phyloP scores from a whole-genome alignment of 2,113 vertebrate genomes.

The Sylvietta virens region DNA sequence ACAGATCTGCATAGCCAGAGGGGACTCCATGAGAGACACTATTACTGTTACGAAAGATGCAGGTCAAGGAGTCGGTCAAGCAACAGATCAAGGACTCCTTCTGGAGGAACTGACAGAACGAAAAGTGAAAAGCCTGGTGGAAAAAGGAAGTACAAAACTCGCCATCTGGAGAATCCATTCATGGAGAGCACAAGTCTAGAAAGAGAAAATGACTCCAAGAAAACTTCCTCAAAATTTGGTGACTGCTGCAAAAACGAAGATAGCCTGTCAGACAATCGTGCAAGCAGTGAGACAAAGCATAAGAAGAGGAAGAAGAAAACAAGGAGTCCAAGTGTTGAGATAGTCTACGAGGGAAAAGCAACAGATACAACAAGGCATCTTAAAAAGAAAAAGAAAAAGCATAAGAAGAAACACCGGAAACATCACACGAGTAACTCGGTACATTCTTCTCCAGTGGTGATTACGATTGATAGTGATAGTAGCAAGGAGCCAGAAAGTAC shows the following conservation, averaged over 20 bases:
- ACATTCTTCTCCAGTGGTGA: constrained; percentile 72
- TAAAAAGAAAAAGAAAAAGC: constrained; percentile 90
- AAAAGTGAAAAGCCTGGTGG: constrained; percentile 83
- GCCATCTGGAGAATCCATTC: constrained; percentile 78
- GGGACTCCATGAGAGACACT: constrained; percentile 72
- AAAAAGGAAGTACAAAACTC: constrained; percentile 91
- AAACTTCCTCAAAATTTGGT: constrained; percentile 45
- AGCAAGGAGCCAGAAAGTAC: constrained; percentile 68
- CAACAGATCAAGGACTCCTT: constrained; percentile 71
- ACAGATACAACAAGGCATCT: constrained; percentile 69
- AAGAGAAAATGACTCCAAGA: constrained; percentile 53
- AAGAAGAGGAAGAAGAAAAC: constrained; percentile 76
- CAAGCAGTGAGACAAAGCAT: constrained; percentile 65
- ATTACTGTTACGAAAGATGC: constrained; percentile 67
- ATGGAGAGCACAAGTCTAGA: constrained; percentile 13
- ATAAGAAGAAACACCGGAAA: constrained; percentile 84
- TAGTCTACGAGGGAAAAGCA: constrained; percentile 77
- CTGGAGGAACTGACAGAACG: constrained; percentile 60
- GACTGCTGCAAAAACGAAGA: constrained; percentile 62
- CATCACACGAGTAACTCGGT: constrained; percentile 48
- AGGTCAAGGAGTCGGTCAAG: constrained; percentile 78
- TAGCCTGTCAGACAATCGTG: constrained; percentile 63
- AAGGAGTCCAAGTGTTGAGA: constrained; percentile 83
- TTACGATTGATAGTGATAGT: constrained; percentile 86
- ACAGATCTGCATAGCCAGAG: constrained; percentile 67